Evolutionary conservation across 2,888 invertebrate genomes (phyloP).

Genomic region (Leptinotarsa peninsularis): DNA sequence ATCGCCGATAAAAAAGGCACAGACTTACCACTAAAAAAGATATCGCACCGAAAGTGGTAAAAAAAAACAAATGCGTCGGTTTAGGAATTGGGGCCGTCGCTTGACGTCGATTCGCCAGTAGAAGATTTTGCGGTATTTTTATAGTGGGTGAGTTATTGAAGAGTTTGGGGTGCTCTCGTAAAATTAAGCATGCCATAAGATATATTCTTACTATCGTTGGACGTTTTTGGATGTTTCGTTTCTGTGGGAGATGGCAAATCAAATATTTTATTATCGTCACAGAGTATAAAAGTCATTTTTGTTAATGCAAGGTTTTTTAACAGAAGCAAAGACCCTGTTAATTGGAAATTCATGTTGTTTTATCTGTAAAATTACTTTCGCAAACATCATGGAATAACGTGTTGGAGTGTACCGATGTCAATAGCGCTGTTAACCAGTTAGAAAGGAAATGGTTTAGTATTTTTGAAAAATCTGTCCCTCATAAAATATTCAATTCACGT

Average conservation of each 20-base stretch:
- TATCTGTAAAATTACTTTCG: no score
- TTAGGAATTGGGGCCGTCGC: not conserved
- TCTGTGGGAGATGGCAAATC: not conserved
- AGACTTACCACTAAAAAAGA: conserved; percentile 15
- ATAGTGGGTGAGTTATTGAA: conserved; percentile 8
- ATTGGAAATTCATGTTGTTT: no score
- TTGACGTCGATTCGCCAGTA: conserved; percentile 11
- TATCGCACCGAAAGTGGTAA: conserved; percentile 8
- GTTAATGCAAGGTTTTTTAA: no score
- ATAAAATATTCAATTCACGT: no score
- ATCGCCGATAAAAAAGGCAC: conserved; percentile 14
- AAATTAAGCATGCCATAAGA: not conserved
- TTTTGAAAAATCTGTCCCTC: no score
- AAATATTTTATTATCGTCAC: no score
- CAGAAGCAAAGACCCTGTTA: no score
- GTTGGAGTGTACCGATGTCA: no score
- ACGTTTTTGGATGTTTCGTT: not conserved
- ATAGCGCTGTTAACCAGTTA: no score
- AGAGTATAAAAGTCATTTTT: no score
- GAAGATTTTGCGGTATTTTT: conserved; percentile 9
- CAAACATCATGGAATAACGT: no score
- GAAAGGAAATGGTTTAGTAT: no score
- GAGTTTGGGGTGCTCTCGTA: conserved; percentile 2
- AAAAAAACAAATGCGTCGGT: conserved; percentile 17
- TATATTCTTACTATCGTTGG: not conserved